These are phyloP conservation scores for Drosophila subpulchrella DNA, from an alignment of 1,140 invertebrate species.

Conservation along the genomic window DNA sequence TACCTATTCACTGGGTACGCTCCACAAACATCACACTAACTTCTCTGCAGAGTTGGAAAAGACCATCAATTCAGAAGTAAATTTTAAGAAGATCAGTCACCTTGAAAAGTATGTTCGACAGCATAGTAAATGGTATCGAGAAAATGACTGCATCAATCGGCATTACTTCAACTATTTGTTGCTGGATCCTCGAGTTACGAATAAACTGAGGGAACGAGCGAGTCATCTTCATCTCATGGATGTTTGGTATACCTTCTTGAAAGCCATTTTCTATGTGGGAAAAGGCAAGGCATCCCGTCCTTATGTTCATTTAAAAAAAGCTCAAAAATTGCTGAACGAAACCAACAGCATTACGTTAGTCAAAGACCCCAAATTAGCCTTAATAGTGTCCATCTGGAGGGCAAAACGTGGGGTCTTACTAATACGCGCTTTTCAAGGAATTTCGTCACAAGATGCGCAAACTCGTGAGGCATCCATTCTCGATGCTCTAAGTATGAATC, in stretches of 20 bases:
- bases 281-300: conserved; percentile 93
- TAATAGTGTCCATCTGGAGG: conserved; percentile 95
- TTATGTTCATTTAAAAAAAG: conserved; percentile 95
- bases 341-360: conserved; percentile 27
- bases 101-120: conserved; percentile 19
- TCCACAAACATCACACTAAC: conserved; percentile 24
- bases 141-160: conserved; percentile 87
- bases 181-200: conserved; percentile 93
- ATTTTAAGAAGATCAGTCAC: conserved; percentile 29
- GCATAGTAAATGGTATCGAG: conserved; percentile 39
- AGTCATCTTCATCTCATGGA: conserved; percentile 84
- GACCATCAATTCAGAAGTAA: conserved; percentile 49
- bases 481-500: conserved; percentile 91
- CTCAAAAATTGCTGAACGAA: conserved; percentile 85
- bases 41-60: conserved; percentile 57
- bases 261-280: conserved; percentile 92
- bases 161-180: conserved; percentile 96
- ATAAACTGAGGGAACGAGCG: conserved; percentile 88
- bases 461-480: conserved; percentile 97
- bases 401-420: conserved; percentile 92
- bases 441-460: conserved; percentile 95
- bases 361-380: conserved; percentile 88
- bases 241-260: conserved; percentile 89
- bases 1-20: conserved; percentile 40
- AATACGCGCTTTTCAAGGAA: conserved; percentile 94